These are phyloP conservation scores for Xestoiulus laeticollis DNA, from an alignment of 2,888 invertebrate genomes.

Conservation along the genomic window DNA sequence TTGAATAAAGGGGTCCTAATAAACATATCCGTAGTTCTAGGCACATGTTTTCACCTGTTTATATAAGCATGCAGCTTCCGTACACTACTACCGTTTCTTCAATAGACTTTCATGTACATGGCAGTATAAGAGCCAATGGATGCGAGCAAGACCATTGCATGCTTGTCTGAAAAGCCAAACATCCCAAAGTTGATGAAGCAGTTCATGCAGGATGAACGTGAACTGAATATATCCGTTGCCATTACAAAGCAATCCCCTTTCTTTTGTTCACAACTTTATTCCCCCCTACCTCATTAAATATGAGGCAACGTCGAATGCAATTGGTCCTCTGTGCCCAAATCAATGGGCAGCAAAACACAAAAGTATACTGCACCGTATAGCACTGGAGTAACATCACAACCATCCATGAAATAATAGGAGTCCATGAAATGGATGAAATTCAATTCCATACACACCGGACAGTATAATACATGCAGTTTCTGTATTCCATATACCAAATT, in stretches of 20 bases:
- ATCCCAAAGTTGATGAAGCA: constrained; percentile 9
- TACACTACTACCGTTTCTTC: background rate
- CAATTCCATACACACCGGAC: background rate
- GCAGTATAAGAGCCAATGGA: background rate
- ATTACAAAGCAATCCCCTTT: constrained; percentile 9
- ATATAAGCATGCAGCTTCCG: background rate
- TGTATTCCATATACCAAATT: no score
- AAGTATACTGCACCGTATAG: background rate
- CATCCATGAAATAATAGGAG: background rate
- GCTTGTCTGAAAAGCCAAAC: constrained; percentile 9
- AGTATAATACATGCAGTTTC: no score
- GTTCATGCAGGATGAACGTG: constrained; percentile 9
- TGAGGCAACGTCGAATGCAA: background rate
- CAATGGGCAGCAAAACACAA: background rate
- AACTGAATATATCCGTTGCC: background rate
- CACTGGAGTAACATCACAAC: background rate
- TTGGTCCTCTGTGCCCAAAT: background rate
- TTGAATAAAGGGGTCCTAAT: background rate
- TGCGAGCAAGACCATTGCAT: background rate
- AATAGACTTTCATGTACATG: no score
- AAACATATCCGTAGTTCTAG: background rate
- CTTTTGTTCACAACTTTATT: background rate
- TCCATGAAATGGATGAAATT: background rate
- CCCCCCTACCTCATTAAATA: constrained; percentile 1
- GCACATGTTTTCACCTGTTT: constrained; percentile 9